These are phyloP conservation scores for Novumbra hubbsi DNA, from an alignment of 2,797 vertebrate species.

Conservation along the genomic window DNA sequence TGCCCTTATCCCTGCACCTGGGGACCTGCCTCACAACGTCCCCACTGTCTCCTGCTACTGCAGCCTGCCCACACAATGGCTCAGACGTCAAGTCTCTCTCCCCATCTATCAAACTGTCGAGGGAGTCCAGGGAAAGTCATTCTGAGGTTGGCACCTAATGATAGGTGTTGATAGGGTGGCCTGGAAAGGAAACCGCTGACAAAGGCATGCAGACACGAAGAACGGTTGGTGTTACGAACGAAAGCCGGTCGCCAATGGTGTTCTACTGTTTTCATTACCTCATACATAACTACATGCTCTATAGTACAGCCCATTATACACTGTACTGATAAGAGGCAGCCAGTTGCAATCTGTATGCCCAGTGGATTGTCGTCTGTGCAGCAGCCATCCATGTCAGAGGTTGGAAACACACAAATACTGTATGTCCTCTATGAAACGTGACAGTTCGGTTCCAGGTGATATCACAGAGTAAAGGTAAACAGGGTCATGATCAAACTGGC, in stretches of 20 bases:
- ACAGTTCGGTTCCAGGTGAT: slow-evolving; percentile 31
- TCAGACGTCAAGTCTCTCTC: background rate
- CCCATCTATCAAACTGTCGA: background rate
- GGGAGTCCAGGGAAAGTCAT: slow-evolving; percentile 39
- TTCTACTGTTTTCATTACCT: slow-evolving; percentile 19
- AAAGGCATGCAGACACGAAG: slow-evolving; percentile 53
- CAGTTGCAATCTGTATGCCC: slow-evolving; percentile 58
- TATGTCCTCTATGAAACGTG: slow-evolving; percentile 37
- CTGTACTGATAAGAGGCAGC: slow-evolving; percentile 6
- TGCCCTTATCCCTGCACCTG: background rate
- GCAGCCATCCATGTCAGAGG: slow-evolving; percentile 53
- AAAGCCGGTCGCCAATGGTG: slow-evolving; percentile 30
- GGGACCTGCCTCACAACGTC: background rate
- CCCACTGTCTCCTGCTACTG: background rate
- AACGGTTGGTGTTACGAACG: slow-evolving; percentile 42
- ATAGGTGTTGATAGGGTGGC: slow-evolving; percentile 51
- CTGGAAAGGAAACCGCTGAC: slow-evolving; percentile 61
- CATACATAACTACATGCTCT: slow-evolving; percentile 22
- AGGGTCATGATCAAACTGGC: slow-evolving; percentile 27
- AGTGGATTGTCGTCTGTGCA: slow-evolving; percentile 29
- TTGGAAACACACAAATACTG: slow-evolving; percentile 49
- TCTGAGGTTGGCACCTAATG: slow-evolving; percentile 41
- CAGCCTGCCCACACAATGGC: slow-evolving; percentile 11
- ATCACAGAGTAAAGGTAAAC: slow-evolving; percentile 4
- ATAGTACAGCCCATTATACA: background rate